Base-by-base conservation (phyloP, 2,113 vertebrate species). In the Leiothrix lutea region DNA sequence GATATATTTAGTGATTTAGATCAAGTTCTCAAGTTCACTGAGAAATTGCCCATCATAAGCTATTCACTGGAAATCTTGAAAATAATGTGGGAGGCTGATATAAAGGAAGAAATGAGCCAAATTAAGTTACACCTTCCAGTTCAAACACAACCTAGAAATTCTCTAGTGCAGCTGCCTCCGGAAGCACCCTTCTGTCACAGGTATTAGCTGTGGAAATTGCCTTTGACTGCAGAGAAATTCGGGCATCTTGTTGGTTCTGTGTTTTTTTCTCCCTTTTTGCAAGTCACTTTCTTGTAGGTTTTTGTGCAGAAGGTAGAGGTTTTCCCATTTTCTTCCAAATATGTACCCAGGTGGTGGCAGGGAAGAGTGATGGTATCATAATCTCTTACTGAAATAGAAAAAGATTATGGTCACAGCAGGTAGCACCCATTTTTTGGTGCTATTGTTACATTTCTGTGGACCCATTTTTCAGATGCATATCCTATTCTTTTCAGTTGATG, bases 1-100 rank as follows among this genome's bases (percentile, higher is more conserved):
- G 51, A 47, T 62, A 44, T 44, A 87, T 91, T 92, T 89, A 88
- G 65, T 80, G 54, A 85, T 80, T 92, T 64, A 67, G 66, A 82
- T 35, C 36, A 38, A 38, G 36, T 38, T 77, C 62, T 90, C 20
- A 26, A 18, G 36, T 57, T 90, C 57, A 56, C 70, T 33, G 42
- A 89, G 69, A 88, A 95, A 84, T 74, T 79, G 29, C 35, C 51
- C 35, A 64, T 80, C 33, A 67, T 8, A 66, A 93, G 6, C 36
- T 80, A 29, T 64, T 85, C 53, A 23, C 45, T 80, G 67, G 42
- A 74, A 92, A 70, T 77, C 38, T 51, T 73, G 18, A 79, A 53
- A 89, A 75, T 42, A 44, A 53, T 24, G 29, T 45, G 36, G 33
- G 19, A 77, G 3, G 23, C 38, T 80, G 38, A 64, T 70, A 66